These are phyloP conservation scores for Martes martes DNA, from an alignment of 2,113 vertebrate genomes.

Conservation along the genomic window DNA sequence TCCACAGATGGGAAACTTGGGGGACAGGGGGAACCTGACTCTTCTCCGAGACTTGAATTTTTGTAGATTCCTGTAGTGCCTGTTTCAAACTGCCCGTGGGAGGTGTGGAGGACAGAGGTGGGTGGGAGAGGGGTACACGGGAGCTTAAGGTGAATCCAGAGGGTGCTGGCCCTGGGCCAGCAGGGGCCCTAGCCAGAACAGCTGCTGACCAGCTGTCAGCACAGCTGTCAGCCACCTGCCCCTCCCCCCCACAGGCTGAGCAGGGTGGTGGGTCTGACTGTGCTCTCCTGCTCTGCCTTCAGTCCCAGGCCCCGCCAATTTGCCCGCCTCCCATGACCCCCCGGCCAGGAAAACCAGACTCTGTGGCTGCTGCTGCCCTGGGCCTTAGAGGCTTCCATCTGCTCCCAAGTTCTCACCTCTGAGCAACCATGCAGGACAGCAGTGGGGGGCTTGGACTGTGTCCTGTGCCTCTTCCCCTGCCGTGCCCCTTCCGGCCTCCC, in stretches of 20 bases:
- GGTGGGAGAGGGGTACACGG: neutral
- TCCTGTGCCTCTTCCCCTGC: neutral
- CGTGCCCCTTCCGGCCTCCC: neutral
- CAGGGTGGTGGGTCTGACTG: too few species aligned
- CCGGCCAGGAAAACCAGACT: neutral
- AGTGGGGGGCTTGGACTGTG: neutral
- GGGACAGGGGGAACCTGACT: neutral
- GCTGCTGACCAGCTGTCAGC: neutral
- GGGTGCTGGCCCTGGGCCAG: neutral
- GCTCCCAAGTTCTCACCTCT: neutral
- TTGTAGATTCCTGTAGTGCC: neutral
- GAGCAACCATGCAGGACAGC: neutral
- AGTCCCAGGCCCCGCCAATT: too few species aligned
- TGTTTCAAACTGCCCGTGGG: fast-evolving
- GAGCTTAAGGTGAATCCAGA: neutral
- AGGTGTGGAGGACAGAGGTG: neutral
- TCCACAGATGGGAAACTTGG: neutral
- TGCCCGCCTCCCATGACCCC: too few species aligned
- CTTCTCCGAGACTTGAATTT: neutral
- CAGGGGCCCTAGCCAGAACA: neutral
- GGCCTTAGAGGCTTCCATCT: fast-evolving
- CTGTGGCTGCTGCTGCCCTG: neutral
- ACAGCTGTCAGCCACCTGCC: neutral
- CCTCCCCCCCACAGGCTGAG: neutral
- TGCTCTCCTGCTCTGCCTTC: too few species aligned